phyloP scores from a whole-genome alignment of 92 coral and sea anemone species.

The Muricea muricata region DNA sequence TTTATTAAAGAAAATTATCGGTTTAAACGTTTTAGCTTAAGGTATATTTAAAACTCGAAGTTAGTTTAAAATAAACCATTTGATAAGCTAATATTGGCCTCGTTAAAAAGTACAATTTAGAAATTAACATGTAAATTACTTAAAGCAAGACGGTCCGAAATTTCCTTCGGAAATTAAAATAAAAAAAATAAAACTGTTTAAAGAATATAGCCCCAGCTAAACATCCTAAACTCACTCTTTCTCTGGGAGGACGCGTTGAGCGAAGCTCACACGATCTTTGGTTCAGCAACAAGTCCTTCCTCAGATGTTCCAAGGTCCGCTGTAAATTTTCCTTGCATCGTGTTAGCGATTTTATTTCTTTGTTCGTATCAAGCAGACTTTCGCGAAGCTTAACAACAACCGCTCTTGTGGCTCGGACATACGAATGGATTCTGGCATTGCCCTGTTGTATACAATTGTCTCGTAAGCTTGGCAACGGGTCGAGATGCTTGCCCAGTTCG shows the following conservation, averaged over 20 bases:
- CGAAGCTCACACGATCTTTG: constrained; percentile 76
- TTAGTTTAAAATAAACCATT: too few species aligned
- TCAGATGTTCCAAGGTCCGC: constrained; percentile 86
- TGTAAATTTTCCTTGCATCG: constrained; percentile 92
- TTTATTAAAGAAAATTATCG: too few species aligned
- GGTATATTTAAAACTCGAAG: too few species aligned
- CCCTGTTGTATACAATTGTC: constrained; percentile 97
- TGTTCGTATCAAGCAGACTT: constrained; percentile 91
- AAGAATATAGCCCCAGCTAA: too few species aligned
- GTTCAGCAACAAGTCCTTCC: constrained; percentile 91
- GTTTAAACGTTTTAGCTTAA: too few species aligned
- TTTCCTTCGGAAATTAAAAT: too few species aligned
- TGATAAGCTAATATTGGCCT: too few species aligned
- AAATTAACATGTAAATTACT: too few species aligned
- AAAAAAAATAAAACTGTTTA: too few species aligned
- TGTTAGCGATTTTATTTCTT: constrained; percentile 92
- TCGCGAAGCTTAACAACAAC: constrained; percentile 93
- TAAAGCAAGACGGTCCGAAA: too few species aligned
- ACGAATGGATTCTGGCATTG: constrained; percentile 93
- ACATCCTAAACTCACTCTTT: constrained; percentile 72
- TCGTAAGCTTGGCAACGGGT: constrained; percentile 91
- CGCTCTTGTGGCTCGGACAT: constrained; percentile 95
- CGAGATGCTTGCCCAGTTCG: constrained; percentile 91
- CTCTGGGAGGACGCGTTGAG: constrained; percentile 85
- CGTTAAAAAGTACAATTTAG: too few species aligned